Conservation (phyloP, 1,140 invertebrate genomes). For the Lepidurus packardi region DNA sequence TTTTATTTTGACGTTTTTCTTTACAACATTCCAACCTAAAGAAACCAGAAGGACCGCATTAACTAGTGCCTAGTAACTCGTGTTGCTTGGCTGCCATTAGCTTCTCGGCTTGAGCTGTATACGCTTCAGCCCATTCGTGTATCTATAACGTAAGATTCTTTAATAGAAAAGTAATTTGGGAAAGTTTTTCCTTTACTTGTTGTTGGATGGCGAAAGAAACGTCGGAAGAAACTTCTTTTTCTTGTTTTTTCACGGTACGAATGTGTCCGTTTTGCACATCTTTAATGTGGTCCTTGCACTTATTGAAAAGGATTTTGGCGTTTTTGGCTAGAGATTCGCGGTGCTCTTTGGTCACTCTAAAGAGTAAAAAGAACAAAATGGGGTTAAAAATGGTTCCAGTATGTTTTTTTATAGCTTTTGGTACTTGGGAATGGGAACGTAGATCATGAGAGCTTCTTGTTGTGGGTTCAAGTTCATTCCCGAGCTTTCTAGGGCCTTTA, state of each 20-base stretch:
- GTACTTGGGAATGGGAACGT: conserved; percentile 80
- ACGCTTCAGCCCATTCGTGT: conserved; percentile 57
- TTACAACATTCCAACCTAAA: conserved; percentile 7
- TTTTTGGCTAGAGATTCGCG: conserved; percentile 78
- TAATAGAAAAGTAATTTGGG: background rate
- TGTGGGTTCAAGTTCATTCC: conserved; percentile 91
- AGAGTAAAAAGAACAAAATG: background rate
- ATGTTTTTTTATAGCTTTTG: conserved; percentile 33
- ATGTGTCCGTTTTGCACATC: conserved; percentile 67
- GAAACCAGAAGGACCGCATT: background rate
- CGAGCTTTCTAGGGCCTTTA: conserved; percentile 67
- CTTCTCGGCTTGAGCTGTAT: conserved; percentile 59
- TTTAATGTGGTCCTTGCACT: conserved; percentile 70
- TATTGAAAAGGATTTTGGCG: conserved; percentile 74
- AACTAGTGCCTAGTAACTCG: conserved; percentile 56
- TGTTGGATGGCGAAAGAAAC: conserved; percentile 56
- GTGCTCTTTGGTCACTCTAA: conserved; percentile 82
- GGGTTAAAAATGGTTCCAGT: background rate
- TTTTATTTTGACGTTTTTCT: background rate
- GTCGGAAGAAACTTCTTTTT: conserved; percentile 56
- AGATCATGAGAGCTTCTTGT: conserved; percentile 84
- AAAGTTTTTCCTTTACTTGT: conserved; percentile 45
- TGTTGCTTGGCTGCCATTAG: conserved; percentile 61
- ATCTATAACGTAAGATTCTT: conserved; percentile 47
- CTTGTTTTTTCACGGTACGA: conserved; percentile 61